A percentile compares a stretch with the other conserved stretches of the same genome.
These are phyloP conservation scores for Gastrophysa polygoni DNA, from an alignment of 2,888 invertebrate species.

Conservation along the genomic window DNA sequence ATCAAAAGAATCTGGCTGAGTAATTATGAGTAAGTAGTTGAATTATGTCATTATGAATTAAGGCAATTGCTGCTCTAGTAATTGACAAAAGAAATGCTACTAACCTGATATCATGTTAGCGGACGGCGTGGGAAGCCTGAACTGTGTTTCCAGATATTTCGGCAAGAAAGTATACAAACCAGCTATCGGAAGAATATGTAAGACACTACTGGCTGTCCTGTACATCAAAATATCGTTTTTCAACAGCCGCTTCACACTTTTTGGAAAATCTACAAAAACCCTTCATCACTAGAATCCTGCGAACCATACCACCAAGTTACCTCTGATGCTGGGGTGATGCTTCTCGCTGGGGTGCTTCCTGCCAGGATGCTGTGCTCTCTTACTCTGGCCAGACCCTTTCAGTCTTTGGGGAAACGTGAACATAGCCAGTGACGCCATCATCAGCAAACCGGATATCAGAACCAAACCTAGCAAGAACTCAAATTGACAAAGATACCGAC, in stretches of 20 bases:
- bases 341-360: conserved; percentile 59
- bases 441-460: conserved; percentile 81
- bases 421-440: conserved; percentile 85
- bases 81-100: conserved; percentile 19
- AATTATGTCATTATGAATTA: no score
- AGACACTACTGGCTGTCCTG: conserved; percentile 87
- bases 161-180: conserved; percentile 92
- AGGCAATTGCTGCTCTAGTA: no score
- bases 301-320: conserved; percentile 39
- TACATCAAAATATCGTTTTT: conserved; percentile 92
- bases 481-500: conserved; percentile 19
- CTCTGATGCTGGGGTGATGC: conserved; percentile 61
- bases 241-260: conserved; percentile 78
- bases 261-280: conserved; percentile 71
- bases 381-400: conserved; percentile 58
- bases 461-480: conserved; percentile 70
- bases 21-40: background rate
- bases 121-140: conserved; percentile 84
- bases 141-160: conserved; percentile 92
- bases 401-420: conserved; percentile 88
- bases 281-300: no score
- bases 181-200: conserved; percentile 89
- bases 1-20: conserved; percentile 3
- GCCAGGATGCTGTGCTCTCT: conserved; percentile 53
- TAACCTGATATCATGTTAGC: conserved; percentile 89